Evolutionary conservation across 2,113 vertebrate genomes (phyloP), one percentile per base, ranked within the genome.

Genomic region (Oostethus manadensis): DNA sequence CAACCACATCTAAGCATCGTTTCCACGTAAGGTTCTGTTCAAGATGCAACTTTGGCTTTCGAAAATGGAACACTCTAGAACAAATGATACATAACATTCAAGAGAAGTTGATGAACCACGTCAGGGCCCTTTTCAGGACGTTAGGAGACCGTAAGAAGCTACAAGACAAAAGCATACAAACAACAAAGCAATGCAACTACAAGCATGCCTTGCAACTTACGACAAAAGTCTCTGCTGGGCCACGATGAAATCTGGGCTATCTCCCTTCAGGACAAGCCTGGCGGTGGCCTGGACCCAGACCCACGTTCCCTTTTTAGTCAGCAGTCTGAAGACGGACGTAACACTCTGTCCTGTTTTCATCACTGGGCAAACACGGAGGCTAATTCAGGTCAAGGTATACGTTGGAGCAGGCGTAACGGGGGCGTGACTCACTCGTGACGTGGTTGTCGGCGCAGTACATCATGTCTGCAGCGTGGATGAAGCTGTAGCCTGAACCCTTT

Each of bases 221-320:
- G 88, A 86, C 29, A 93, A 49, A 38, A 76, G 83, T 77, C 80
- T 79, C 76, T 92, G 90, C 20, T 63, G 81, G 15, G 84, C 70
- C 2, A 93, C 74, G 59, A 95, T 92, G 73, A 89, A 91, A 56
- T 93, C 89, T 0, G 92, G 92, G n/a, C 75, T 73, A 57, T 89
- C 89, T 0, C 50, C 87, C 62, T 90, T 91, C 56, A 91, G 92
- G 2, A 94, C 75, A 44, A 94, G 59, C 46, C 84, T 21, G 1
- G 92, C 91, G 0, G 68, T 91, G 68, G 90, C 56, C 84, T 94
- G 92, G 26, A 94, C 85, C 93, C 93, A 94, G 29, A 92, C 2
- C 92, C 93, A 94, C 14, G 22, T 5, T 0, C 77, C 57, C 0
- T 21, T 51, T 60, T 94, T 94, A 29, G 87, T 68, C 71, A 94